Evolutionary conservation across 2,888 invertebrate genomes (phyloP), one percentile per base, ranked within the genome.

Genomic region (Abscondita cerata): DNA sequence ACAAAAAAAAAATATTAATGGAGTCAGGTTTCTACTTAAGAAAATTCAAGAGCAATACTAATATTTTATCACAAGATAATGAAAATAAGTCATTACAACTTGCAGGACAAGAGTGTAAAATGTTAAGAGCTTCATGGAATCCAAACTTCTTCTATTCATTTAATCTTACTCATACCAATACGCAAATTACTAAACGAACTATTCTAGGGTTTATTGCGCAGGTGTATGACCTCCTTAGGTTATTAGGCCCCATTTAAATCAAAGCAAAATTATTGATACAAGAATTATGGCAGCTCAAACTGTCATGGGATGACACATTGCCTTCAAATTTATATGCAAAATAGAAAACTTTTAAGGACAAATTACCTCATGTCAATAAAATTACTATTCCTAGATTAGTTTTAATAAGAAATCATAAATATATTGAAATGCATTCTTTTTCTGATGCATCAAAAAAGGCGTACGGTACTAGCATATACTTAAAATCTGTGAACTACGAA

Each of bases 401-500:
- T n/a, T n/a, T n/a, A n/a, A n/a, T n/a, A n/a, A n/a, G n/a, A n/a
- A n/a, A n/a, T n/a, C n/a, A n/a, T n/a, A n/a, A n/a, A n/a, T n/a
- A 9, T 33, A 33, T 9, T 33, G 33, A 33, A 33, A 8, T 33
- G 82, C 84, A 34, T 87, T 87, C 71, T 84, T 85, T 0, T 66
- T 83, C 8, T 81, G 86, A 51, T 33, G 33, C 33, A 8, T 33
- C 33, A 9, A 9, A 33, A 33, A 33, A 9, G 33, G 9, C 33
- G 33, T 33, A 33, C 9, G 33, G 33, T 8, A 33, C 48, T 6
- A 19, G 52, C 40, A 36, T 52, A 11, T 62, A 41, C 20, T n/a
- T 38, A 8, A 84, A 85, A 66, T 88, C 85, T 59, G 85, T 86
- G 0, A 78, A 78, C 84, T 9, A 33, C 33, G 9, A 33, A 8